Conservation (phyloP, 2,888 invertebrate genomes). For the Fissipunctia ypsillon region DNA sequence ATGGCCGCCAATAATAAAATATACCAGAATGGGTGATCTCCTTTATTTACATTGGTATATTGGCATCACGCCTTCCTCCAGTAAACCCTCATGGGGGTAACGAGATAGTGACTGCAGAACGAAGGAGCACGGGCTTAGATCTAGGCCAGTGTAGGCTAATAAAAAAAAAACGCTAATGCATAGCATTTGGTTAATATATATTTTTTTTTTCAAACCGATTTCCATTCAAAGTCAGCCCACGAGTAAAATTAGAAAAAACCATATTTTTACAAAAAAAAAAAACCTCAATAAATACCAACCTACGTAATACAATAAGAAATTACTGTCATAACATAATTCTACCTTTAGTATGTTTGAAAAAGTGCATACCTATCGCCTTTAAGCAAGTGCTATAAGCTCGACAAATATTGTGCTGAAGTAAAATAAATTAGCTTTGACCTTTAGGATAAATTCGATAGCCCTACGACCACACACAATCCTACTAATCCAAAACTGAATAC, state of each 20-base stretch:
- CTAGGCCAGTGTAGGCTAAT: not conserved
- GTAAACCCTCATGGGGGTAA: not conserved
- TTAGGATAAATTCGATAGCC: not conserved
- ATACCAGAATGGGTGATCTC: too few species aligned
- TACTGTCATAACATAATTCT: not conserved
- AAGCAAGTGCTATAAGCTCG: not conserved
- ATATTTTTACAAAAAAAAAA: too few species aligned
- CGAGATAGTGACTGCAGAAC: not conserved
- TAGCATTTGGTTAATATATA: not conserved
- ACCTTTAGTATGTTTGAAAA: not conserved
- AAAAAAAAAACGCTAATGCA: not conserved
- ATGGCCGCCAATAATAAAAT: too few species aligned
- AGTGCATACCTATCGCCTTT: not conserved
- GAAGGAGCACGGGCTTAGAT: not conserved
- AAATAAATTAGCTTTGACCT: not conserved
- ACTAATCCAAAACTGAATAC: conserved; percentile 28
- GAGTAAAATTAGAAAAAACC: too few species aligned
- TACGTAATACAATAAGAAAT: not conserved
- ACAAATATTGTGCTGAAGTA: not conserved
- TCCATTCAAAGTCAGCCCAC: too few species aligned
- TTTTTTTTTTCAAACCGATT: not conserved
- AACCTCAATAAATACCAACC: too few species aligned
- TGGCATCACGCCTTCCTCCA: not conserved
- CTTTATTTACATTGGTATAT: conserved; percentile 5
- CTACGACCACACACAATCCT: conserved; percentile 8